Evolutionary conservation across 2,888 invertebrate species (phyloP), one percentile per base, ranked within the genome.

Genomic region (Trachelus iudaicus): DNA sequence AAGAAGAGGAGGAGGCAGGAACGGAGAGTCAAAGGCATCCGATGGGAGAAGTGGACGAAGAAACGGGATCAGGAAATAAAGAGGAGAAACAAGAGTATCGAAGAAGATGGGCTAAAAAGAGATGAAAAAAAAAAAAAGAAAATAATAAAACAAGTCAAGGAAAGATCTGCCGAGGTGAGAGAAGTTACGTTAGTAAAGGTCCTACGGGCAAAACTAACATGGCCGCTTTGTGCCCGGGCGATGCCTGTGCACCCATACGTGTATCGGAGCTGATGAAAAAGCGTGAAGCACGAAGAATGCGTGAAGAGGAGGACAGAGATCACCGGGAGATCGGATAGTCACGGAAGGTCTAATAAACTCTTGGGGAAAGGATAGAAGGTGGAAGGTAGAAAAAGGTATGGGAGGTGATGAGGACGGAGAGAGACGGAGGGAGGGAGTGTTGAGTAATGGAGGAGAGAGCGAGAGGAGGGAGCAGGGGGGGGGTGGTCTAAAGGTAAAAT

Each of bases 401-500:
- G 30, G 35, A 69, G 69, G 71, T 13, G 69, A n/a, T 73, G 79
- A 69, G 34, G 71, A 69, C 4, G 30, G 69, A 30, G 33, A 69
- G 69, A 30, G 69, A 69, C 30, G 30, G 30, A 69, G 31, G 11
- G 71, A 33, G 71, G 15, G 15, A 13, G 34, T 34, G 71, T 71
- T 71, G 71, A 31, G 71, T 33, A 34, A 71, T 15, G 71, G 12
- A 31, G 31, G 4, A 13, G 12, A 11, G 12, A 30, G 73, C 33
- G 30, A 13, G 75, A 0, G 15, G 30, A n/a, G n/a, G n/a, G n/a
- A n/a, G n/a, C n/a, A n/a, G 1, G 69, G 69, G 15, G 0, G 1
- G 31, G 3, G 71, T 11, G 15, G 4, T 13, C 23, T 71, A 15
- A 31, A 85, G 86, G 87, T 83, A 85, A 81, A 81, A 77, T 81